phyloP scores from a whole-genome alignment of 2,888 invertebrate genomes.

The Neuroscelio doddi region DNA sequence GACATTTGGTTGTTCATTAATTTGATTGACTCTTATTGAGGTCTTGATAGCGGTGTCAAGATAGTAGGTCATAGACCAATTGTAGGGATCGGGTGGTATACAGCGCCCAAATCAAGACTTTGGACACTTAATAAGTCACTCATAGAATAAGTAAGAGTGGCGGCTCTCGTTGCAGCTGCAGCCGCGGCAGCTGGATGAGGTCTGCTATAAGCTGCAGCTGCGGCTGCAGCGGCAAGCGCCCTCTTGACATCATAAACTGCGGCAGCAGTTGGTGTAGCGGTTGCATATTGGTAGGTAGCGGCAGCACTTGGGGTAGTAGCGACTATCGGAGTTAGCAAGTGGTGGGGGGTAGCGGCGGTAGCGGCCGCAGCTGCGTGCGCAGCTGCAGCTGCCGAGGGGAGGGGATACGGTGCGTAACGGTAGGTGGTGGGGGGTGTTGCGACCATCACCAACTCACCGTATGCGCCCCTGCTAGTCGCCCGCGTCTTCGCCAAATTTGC shows the following conservation, averaged over 20 bases:
- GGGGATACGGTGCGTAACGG: slow-evolving; percentile 73
- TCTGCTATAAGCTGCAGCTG: slow-evolving; percentile 77
- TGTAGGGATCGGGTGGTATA: slow-evolving; percentile 82
- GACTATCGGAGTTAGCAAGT: slow-evolving; percentile 67
- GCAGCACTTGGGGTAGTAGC: slow-evolving; percentile 61
- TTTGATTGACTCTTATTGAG: slow-evolving; percentile 54
- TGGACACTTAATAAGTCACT: slow-evolving; percentile 82
- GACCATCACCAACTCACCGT: slow-evolving; percentile 97
- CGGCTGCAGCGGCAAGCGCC: slow-evolving; percentile 75
- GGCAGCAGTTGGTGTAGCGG: slow-evolving; percentile 71
- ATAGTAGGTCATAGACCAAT: slow-evolving; percentile 80
- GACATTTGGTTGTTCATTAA: too few species aligned
- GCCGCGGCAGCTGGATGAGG: slow-evolving; percentile 73
- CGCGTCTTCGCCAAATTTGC: slow-evolving; percentile 96
- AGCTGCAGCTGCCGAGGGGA: slow-evolving; percentile 73
- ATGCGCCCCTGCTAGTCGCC: slow-evolving; percentile 95
- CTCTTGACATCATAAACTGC: slow-evolving; percentile 75
- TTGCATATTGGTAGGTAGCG: slow-evolving; percentile 65
- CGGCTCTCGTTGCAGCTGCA: slow-evolving; percentile 70
- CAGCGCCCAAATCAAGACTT: slow-evolving; percentile 79
- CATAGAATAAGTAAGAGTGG: slow-evolving; percentile 79
- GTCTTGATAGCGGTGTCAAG: slow-evolving; percentile 66
- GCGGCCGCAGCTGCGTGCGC: slow-evolving; percentile 59
- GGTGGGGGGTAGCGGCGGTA: slow-evolving; percentile 64
- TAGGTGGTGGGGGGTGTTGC: slow-evolving; percentile 78